Base-by-base conservation (phyloP, 2,888 invertebrate genomes). In the Brenthis ino region DNA sequence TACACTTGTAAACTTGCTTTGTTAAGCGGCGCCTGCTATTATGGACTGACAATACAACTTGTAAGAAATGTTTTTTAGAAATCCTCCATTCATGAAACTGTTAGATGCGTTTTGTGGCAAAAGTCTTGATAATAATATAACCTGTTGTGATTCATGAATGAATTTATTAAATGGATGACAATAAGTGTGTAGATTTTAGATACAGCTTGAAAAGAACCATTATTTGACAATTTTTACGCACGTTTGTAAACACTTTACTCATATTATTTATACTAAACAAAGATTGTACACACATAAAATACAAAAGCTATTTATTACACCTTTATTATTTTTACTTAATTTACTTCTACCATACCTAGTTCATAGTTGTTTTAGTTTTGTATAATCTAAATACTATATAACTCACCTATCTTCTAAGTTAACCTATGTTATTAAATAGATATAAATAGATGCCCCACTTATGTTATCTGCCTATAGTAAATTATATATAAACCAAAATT, bases 51-150 rank as follows among this genome's bases (percentile, higher is more conserved):
- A 93, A 93, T 93, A 85, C 85, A 87, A 90, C 88, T 91, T 91
- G 91, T 87, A 91, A 92, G 93, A 86, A 91, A 89, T 85, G 89
- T 90, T 92, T 92, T 93, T 93, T 92, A 91, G 89, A 84, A 89
- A 88, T 89, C 79, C 85, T 79, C 84, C 90, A 93, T 92, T 92
- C 91, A 92, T 87, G 82, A 86, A 86, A 84, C 84, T 85, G 84
- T 89, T 88, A 86, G 87, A 86, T 88, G 86, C 81, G 85, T 88
- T 89, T 87, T 88, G 85, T 84, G 82, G 85, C 82, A 80, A 85
- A 88, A 80, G 85, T 83, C 82, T 80, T 84, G 84, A 84, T 86
- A 86, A 84, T 86, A 87, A 85, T 84, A 82, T 86, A 83, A 91
- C 91, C 90, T 91, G 91, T 91, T 89, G 89, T 84, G 65, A 73